A percentile compares a stretch with the other conserved stretches of the same genome.
Evolutionary conservation across 2,113 vertebrate genomes (phyloP).

Genomic region (Madoqua kirkii): DNA sequence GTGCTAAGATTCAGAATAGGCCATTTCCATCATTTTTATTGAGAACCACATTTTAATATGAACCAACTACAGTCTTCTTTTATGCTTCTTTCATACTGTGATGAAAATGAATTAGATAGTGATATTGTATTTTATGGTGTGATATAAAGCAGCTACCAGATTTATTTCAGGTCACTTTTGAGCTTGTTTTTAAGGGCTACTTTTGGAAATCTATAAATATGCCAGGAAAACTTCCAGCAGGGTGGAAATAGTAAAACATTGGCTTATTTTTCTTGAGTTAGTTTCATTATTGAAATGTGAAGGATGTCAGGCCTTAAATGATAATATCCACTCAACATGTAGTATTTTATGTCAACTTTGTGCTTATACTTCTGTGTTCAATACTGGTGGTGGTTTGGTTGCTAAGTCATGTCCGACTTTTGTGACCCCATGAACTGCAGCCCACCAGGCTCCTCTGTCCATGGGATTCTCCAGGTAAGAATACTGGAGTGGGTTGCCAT

Average conservation of each 20-base stretch:
- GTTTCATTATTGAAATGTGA: conserved; percentile 27
- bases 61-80: background rate
- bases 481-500: background rate
- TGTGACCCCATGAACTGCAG: background rate
- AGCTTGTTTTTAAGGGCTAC: background rate
- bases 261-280: background rate
- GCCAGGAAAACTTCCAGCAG: background rate
- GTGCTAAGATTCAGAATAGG: background rate
- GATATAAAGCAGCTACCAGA: background rate
- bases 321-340: background rate
- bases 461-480: background rate
- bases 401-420: background rate
- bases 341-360: background rate
- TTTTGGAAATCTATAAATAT: conserved; percentile 50
- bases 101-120: background rate
- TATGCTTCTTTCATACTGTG: background rate
- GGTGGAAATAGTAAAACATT: background rate
- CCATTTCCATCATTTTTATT: background rate
- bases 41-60: background rate
- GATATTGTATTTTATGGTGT: background rate
- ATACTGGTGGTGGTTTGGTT: background rate
- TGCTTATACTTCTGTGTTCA: background rate
- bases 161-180: conserved; percentile 18
- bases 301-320: background rate
- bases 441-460: background rate